Conservation (phyloP, 2,113 vertebrate species). For the Solenodon paradoxus region DNA sequence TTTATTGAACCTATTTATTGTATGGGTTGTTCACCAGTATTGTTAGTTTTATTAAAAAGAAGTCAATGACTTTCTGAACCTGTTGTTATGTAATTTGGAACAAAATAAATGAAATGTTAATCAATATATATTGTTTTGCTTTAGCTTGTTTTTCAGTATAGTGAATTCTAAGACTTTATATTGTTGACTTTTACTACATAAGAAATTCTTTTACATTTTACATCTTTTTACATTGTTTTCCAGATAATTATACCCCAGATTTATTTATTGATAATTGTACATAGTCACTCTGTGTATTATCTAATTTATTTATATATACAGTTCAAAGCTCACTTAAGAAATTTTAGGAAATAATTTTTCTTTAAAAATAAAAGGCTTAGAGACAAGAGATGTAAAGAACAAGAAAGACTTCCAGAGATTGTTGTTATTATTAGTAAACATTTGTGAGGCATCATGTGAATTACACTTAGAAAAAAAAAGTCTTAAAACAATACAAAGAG, state of each 20-base stretch:
- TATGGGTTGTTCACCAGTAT: background rate
- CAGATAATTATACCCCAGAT: slow-evolving; percentile 13
- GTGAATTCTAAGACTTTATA: slow-evolving; percentile 9
- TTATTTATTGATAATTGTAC: background rate
- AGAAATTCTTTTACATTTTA: slow-evolving; percentile 2
- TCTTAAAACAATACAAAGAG: slow-evolving; percentile 13
- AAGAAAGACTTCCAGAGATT: slow-evolving; percentile 22
- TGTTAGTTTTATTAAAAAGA: slow-evolving; percentile 32
- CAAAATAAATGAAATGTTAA: slow-evolving; percentile 54
- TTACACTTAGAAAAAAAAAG: background rate
- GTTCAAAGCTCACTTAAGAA: background rate
- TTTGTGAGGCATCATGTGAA: background rate
- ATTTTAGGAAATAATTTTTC: slow-evolving; percentile 19
- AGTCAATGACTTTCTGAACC: background rate
- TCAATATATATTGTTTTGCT: background rate
- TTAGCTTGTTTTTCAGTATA: slow-evolving; percentile 9
- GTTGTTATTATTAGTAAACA: background rate
- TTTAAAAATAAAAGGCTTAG: slow-evolving; percentile 13
- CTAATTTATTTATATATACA: slow-evolving; percentile 28
- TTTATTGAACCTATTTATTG: background rate
- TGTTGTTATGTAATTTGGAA: slow-evolving; percentile 18
- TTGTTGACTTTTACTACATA: background rate
- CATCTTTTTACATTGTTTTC: slow-evolving; percentile 39
- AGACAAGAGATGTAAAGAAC: background rate
- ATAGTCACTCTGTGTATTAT: background rate